Evolutionary conservation across 2,113 vertebrate genomes (phyloP).

Genomic region (Stegastes partitus): DNA sequence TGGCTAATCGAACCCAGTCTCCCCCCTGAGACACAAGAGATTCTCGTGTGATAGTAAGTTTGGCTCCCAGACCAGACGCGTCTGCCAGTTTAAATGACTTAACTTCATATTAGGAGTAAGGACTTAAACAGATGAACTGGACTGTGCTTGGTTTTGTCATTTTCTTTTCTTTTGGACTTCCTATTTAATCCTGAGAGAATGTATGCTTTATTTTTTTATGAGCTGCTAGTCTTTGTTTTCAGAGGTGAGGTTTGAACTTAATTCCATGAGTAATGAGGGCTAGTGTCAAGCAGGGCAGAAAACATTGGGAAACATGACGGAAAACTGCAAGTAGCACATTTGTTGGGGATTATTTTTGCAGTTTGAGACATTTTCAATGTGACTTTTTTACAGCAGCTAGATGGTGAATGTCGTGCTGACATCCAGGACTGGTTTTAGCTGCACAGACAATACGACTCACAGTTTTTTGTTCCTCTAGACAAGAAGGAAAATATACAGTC

Average conservation of each 20-base stretch:
- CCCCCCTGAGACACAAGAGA: constrained; percentile 49
- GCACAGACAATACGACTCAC: background rate
- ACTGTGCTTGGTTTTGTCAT: constrained; percentile 22
- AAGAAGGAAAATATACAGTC: background rate
- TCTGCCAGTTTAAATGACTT: constrained; percentile 64
- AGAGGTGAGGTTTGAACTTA: background rate
- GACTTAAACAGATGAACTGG: constrained; percentile 61
- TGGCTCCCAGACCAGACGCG: constrained; percentile 53
- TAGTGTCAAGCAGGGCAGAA: background rate
- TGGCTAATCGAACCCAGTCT: constrained; percentile 69
- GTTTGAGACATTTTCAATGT: background rate
- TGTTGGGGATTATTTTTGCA: background rate
- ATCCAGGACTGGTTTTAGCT: background rate
- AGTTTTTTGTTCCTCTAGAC: no score
- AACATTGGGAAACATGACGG: background rate
- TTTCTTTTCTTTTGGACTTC: constrained; percentile 41
- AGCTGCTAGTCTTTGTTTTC: constrained; percentile 19
- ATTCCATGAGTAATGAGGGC: background rate
- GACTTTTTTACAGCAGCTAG: background rate
- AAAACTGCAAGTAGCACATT: background rate
- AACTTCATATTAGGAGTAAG: constrained; percentile 51
- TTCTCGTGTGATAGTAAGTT: constrained; percentile 75
- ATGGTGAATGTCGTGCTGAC: no score
- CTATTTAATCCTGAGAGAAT: constrained; percentile 5
- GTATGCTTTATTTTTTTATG: constrained; percentile 4